These are phyloP conservation scores for Drosophila pachea DNA, from an alignment of 1,140 invertebrate species.

Conservation along the genomic window DNA sequence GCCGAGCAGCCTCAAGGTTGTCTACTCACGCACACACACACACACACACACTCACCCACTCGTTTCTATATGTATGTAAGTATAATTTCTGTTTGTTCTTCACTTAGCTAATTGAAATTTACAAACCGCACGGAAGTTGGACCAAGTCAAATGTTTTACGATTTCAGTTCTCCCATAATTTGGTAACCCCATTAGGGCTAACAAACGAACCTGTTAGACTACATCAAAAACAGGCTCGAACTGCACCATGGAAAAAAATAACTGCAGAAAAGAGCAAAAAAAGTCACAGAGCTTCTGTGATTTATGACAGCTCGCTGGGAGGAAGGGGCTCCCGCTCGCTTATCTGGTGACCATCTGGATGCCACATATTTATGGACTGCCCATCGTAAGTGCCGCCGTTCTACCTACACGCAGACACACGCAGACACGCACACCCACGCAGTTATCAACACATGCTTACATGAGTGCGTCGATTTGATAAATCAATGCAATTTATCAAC, in stretches of 20 bases:
- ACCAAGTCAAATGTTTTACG: slow-evolving; percentile 8
- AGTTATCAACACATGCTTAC: slow-evolving; percentile 8
- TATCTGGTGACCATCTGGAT: slow-evolving; percentile 70
- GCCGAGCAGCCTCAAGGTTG: slow-evolving; percentile 29
- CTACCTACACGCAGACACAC: slow-evolving; percentile 5
- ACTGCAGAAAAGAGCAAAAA: slow-evolving; percentile 5
- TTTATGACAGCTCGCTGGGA: slow-evolving; percentile 54
- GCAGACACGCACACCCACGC: slow-evolving; percentile 1
- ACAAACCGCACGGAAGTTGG: slow-evolving; percentile 40
- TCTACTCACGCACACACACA: slow-evolving; percentile 6
- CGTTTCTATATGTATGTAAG: background rate
- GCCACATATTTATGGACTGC: slow-evolving; percentile 51
- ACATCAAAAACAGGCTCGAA: slow-evolving; percentile 68
- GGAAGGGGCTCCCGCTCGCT: slow-evolving; percentile 31
- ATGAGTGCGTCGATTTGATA: slow-evolving; percentile 57
- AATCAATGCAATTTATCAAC: slow-evolving; percentile 76
- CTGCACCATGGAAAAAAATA: slow-evolving; percentile 17
- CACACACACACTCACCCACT: background rate
- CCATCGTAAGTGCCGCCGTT: slow-evolving; percentile 19
- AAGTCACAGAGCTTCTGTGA: slow-evolving; percentile 55
- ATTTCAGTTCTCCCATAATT: slow-evolving; percentile 13
- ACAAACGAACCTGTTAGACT: slow-evolving; percentile 67
- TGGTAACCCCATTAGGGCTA: slow-evolving; percentile 41
- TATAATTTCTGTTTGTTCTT: slow-evolving; percentile 43
- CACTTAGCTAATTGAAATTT: slow-evolving; percentile 72